Evolutionary conservation across 2,797 vertebrate species (phyloP).

Genomic region (Otus scops): DNA sequence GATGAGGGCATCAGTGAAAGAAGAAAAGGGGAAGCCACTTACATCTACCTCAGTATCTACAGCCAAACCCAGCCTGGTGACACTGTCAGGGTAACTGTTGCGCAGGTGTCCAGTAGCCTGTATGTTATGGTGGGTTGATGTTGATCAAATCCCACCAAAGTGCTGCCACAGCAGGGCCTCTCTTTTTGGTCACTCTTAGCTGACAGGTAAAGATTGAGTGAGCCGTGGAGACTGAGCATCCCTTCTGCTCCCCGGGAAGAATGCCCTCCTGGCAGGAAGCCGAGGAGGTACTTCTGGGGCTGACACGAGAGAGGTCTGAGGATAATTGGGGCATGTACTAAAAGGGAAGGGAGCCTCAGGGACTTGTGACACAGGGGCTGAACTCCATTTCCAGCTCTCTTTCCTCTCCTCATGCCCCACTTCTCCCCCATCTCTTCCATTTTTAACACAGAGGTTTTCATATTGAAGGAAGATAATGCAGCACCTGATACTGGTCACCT

Average conservation of each 20-base stretch:
- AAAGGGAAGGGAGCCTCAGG: neutral
- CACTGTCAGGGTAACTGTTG: neutral
- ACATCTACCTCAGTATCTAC: neutral
- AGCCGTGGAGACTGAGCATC: neutral
- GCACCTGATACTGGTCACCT: neutral
- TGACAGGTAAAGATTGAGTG: neutral
- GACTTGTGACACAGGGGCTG: neutral
- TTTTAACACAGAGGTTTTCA: neutral
- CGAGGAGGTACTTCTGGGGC: neutral
- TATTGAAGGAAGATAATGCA: neutral
- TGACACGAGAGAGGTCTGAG: neutral
- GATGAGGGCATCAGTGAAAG: neutral
- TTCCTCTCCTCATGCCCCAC: neutral
- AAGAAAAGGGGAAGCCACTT: neutral
- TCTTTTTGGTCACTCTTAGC: neutral
- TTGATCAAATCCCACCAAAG: neutral
- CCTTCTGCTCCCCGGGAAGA: neutral
- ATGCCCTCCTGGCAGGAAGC: neutral
- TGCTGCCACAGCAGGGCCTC: neutral
- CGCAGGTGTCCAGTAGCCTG: neutral
- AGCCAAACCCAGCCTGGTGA: neutral
- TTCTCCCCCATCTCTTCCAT: neutral
- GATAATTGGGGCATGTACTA: neutral
- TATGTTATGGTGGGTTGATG: neutral
- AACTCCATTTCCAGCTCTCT: neutral